Percentiles rank a stretch among this genome's conserved stretches.
phyloP scores from a whole-genome alignment of 2,888 invertebrate species.

The Orthonychiurus folsomi region DNA sequence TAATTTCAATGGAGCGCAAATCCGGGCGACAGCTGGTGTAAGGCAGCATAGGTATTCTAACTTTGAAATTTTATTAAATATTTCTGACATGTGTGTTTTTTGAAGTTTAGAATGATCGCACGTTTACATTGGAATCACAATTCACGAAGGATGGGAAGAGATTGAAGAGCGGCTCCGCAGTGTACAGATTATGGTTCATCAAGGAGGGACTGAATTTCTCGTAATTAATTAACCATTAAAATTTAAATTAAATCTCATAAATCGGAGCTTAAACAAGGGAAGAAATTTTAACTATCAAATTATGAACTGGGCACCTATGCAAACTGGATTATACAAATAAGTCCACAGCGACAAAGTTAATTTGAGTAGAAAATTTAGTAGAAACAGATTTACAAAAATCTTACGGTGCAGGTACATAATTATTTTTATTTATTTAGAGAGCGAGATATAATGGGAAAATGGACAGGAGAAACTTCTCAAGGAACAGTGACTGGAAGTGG shows the following conservation, averaged over 20 bases:
- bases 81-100: background rate
- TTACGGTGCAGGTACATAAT: background rate
- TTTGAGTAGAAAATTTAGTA: too few species aligned
- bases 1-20: background rate
- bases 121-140: background rate
- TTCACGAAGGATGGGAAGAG: background rate
- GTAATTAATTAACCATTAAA: background rate
- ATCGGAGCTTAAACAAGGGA: too few species aligned
- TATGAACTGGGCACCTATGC: too few species aligned
- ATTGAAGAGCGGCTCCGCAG: background rate
- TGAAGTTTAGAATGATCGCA: background rate
- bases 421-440: background rate
- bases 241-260: too few species aligned
- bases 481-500: background rate
- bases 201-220: background rate
- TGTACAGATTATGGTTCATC: background rate
- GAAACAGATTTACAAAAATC: background rate
- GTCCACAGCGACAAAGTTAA: too few species aligned
- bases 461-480: background rate
- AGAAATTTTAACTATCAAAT: too few species aligned
- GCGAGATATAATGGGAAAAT: background rate
- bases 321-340: too few species aligned
- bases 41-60: too few species aligned
- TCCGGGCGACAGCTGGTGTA: background rate
- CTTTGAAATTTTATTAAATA: background rate